Evolutionary conservation across 2,797 vertebrate species (phyloP).

Genomic region (Chrysocyon brachyurus): DNA sequence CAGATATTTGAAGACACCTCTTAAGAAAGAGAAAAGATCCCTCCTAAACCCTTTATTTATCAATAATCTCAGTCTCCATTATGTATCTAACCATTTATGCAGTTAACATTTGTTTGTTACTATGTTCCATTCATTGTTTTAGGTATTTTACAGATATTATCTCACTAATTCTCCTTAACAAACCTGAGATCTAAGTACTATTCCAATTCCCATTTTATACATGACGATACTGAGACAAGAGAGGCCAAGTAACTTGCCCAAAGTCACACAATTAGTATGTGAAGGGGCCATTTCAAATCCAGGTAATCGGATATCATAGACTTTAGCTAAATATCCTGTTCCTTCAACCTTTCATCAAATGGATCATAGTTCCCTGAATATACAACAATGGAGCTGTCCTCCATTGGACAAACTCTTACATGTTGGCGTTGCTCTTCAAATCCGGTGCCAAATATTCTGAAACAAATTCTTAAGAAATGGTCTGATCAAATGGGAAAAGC

Average conservation of each 20-base stretch:
- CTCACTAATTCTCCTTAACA: background rate
- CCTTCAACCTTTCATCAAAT: background rate
- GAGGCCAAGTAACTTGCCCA: background rate
- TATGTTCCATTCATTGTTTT: background rate
- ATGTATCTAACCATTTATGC: background rate
- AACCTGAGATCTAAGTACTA: background rate
- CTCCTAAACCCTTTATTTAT: background rate
- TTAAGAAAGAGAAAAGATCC: background rate
- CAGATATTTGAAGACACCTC: background rate
- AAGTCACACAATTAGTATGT: background rate
- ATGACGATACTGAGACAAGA: background rate
- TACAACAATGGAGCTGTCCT: background rate
- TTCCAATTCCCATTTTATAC: background rate
- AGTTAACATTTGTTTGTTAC: background rate
- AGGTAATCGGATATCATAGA: background rate
- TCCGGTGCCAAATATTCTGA: background rate
- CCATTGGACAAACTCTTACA: background rate
- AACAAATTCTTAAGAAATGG: background rate
- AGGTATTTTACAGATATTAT: background rate
- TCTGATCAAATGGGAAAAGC: background rate
- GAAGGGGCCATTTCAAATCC: background rate
- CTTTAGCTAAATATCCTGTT: background rate
- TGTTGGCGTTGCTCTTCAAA: background rate
- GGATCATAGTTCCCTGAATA: background rate
- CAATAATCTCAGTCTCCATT: background rate